Evolutionary conservation across 1,140 invertebrate species (phyloP), one percentile per base, ranked within the genome.

Genomic region (Saccostrea cuccullata): DNA sequence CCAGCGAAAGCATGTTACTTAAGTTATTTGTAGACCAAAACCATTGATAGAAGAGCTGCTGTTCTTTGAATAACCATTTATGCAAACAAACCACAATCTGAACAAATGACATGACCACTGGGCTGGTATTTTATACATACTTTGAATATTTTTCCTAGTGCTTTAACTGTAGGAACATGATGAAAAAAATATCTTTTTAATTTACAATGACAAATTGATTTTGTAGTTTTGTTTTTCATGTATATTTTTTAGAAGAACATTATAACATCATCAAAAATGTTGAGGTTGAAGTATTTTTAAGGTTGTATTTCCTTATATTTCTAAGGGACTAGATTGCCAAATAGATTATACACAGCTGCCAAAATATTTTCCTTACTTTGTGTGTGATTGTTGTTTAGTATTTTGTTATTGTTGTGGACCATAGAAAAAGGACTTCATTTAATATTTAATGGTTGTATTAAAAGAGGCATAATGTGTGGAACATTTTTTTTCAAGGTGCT

Each of bases 391-490:
- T 36, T 77, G 70, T 77, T 77, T 30, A 77, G 13, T 15, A 36
- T 30, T 47, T 47, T 47, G 23, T 13, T 73, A 77, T 77, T 77
- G 70, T 77, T 77, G 70, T 77, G 70, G 70, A 30, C 26, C 70
- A 77, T 77, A 77, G 70, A 36, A 77, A 36, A 17, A 64, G 58
- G 47, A 64, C 17, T 64, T 17, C 58, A 64, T 64, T 36, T 36
- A 36, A 36, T 64, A 64, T 77, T 77, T 77, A 77, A 77, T 77
- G 70, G 70, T 40, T 77, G 70, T 77, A 23, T 11, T 77, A 15
- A 30, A 30, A 77, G 70, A 30, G 70, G 70, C 70, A 77, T 77
- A 77, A 77, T 77, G 30, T 77, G 70, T 77, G 70, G 26, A 36
- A 36, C 26, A 23, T 77, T 77, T 77, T 77, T 36, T 30, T 36